Evolutionary conservation across 1,140 invertebrate genomes (phyloP), one percentile per base, ranked within the genome.

Genomic region (Heliconius hewitsoni): DNA sequence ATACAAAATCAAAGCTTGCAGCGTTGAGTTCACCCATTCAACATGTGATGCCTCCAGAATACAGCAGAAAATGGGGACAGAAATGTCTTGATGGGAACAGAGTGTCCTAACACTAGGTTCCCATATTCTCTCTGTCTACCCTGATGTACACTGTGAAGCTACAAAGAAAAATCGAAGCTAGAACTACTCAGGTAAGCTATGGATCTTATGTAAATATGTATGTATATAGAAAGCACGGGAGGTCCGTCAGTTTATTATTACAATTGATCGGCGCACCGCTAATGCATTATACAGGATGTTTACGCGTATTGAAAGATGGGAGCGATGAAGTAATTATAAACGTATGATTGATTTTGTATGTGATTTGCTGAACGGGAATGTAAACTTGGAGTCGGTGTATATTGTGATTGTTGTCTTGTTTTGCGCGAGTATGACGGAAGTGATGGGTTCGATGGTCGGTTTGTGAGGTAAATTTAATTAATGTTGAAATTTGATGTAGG

Each of bases 211-310:
- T 30, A 30, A 66, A 30, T 5, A 71, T 34, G 27, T 27, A 70
- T 30, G 27, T 37, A 39, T 71, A 71, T 39, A 71, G 23, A 66
- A 66, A 66, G 23, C 34, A 39, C 71, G 85, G 87, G 86, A 85
- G 87, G 87, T 89, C 87, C 81, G 73, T 39, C 60, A 77, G 89
- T 91, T 91, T 91, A 85, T 91, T 91, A 86, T 89, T 90, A 82
- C 88, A 86, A 88, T 86, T 82, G 82, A 85, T 84, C 83, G 79
- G 77, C 81, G 80, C 80, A 83, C 71, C 83, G 81, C 81, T 89
- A 88, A 87, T 87, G 87, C 85, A 87, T 84, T 84, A 84, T 84
- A 77, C 87, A 86, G 88, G 88, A 89, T 87, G 88, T 86, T 82
- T 84, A 81, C 81, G 30, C 23, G 37, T 70, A 71, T 75, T 55